Evolutionary conservation across 2,888 invertebrate species (phyloP), one percentile per base, ranked within the genome.

Genomic region (Epinotia brunnichana): DNA sequence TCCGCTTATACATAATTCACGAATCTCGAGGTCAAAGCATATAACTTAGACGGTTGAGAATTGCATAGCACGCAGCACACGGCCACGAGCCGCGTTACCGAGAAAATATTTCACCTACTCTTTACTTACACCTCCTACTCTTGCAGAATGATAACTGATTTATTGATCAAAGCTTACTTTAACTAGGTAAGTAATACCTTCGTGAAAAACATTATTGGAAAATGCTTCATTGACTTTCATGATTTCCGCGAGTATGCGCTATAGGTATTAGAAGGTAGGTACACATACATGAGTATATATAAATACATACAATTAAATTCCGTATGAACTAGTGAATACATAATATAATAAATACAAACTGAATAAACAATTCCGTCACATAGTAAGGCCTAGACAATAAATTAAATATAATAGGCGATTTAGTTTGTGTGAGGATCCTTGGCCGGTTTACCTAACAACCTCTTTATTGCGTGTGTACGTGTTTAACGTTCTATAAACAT

Each of bases 361-460:
- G 3, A 48, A 53, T 53, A 53, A 53, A 53, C 10, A 53, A 53
- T 19, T 53, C 2, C n/a, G 24, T 61, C 35, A 44, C 61, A 44
- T 17, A 48, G 15, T 61, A n/a, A 41, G 19, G 19, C 41, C 11
- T 29, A 48, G 24, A 13, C 29, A 59, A 60, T 66, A 51, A 56
- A 44, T 63, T 68, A 63, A 62, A 70, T 70, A 48, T 64, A 70
- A 74, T 67, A 39, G 67, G 66, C 57, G 51, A 71, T 67, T 66
- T 74, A 62, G 54, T 56, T 51, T 54, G 53, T 63, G 76, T 77
- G 70, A 74, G 75, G 70, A 69, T 69, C 83, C 84, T 85, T 85
- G 83, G 81, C 81, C 82, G 81, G 78, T 77, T 84, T 83, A 80
- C 78, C 77, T 77, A 78, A 79, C 76, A 76, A 73, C 73, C 75